Percentiles rank a stretch among this genome's conserved stretches.
Evolutionary conservation across 1,140 invertebrate species (phyloP).

Genomic region (Leguminivora glycinivorella): DNA sequence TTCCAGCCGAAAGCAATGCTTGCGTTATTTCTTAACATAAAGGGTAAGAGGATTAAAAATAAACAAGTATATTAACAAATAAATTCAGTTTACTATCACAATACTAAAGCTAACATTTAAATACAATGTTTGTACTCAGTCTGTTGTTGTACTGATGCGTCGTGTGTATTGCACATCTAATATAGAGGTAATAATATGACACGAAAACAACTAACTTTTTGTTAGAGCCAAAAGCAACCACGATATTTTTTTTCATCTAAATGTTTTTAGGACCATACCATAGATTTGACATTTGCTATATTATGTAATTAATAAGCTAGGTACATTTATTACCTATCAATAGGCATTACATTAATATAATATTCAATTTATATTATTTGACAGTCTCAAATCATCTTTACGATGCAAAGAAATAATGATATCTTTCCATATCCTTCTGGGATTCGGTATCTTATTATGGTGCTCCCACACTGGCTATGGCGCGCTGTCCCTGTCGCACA

Average conservation of each 20-base stretch:
- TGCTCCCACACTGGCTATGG: no score
- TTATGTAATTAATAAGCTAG: no score
- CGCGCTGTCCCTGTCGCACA: no score
- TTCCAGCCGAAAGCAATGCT: no score
- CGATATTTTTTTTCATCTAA: neutral
- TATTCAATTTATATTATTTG: no score
- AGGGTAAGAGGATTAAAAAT: conserved; percentile 8
- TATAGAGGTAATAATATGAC: conserved; percentile 27
- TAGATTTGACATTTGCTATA: no score
- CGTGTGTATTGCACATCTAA: neutral
- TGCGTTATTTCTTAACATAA: no score
- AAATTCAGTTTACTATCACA: conserved; percentile 55
- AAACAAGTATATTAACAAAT: conserved; percentile 29
- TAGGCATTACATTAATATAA: neutral
- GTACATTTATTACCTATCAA: neutral
- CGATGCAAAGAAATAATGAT: neutral
- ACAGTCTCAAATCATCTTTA: neutral
- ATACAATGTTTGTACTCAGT: conserved; percentile 26
- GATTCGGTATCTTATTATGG: no score
- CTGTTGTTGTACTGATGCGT: conserved; percentile 18
- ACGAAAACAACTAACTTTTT: neutral
- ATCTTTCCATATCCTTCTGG: neutral
- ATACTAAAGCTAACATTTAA: conserved; percentile 38
- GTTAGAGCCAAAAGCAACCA: neutral
- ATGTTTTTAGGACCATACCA: no score